These are phyloP conservation scores for Cuculus canorus DNA, from an alignment of 2,797 vertebrate species.

Conservation along the genomic window DNA sequence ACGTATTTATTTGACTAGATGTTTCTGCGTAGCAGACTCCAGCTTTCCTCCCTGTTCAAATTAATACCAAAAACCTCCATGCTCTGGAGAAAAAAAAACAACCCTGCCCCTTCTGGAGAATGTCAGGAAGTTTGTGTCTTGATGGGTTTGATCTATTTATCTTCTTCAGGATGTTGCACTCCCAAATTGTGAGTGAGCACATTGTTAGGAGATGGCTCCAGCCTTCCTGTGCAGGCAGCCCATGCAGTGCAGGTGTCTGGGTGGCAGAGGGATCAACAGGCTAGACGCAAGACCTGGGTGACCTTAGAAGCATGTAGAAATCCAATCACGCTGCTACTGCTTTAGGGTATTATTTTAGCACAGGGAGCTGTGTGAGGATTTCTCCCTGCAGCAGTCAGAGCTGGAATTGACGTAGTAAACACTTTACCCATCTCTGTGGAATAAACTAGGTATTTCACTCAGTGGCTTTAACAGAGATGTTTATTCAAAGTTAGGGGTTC, in stretches of 20 bases:
- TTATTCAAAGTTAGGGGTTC: background rate
- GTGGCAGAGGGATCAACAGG: background rate
- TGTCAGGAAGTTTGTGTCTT: background rate
- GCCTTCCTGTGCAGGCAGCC: background rate
- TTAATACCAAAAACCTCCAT: background rate
- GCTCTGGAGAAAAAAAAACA: background rate
- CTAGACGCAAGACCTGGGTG: background rate
- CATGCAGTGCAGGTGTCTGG: background rate
- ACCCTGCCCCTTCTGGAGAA: background rate
- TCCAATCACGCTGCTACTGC: constrained; percentile 45
- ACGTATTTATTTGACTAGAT: constrained; percentile 66
- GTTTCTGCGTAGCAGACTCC: constrained; percentile 24
- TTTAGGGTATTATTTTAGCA: constrained; percentile 54
- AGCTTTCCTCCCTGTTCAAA: constrained; percentile 12
- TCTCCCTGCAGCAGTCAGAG: background rate
- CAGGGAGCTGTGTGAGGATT: background rate
- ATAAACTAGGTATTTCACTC: background rate
- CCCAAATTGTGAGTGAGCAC: accelerated
- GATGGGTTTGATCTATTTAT: background rate
- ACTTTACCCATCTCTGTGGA: accelerated
- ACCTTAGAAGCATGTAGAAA: constrained; percentile 37
- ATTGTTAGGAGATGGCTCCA: background rate
- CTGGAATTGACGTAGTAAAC: background rate
- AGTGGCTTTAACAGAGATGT: background rate
- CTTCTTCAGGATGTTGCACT: background rate